phyloP scores from a whole-genome alignment of 2,888 invertebrate genomes.

The Lathronympha strigana region DNA sequence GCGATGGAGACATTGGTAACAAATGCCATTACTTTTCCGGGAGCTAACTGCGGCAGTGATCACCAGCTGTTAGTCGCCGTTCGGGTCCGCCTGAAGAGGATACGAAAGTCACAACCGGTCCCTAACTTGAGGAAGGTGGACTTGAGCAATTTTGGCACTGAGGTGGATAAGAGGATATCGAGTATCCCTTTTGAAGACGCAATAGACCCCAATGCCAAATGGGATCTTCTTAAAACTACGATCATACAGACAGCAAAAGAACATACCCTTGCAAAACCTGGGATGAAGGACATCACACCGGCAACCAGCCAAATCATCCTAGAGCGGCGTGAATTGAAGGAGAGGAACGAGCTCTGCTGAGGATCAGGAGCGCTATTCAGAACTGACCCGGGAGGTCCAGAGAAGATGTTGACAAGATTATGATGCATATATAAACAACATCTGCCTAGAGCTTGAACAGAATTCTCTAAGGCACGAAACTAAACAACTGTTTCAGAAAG shows the following conservation, averaged over 20 bases:
- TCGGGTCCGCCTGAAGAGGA: slow-evolving; percentile 9
- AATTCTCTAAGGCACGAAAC: too few species aligned
- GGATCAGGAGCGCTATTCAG: slow-evolving; percentile 18
- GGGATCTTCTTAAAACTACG: slow-evolving; percentile 5
- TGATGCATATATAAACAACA: slow-evolving; percentile 15
- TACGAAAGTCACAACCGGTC: not conserved
- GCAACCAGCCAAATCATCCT: slow-evolving; percentile 18
- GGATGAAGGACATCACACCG: not conserved
- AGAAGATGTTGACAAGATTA: slow-evolving; percentile 11
- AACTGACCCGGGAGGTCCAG: slow-evolving; percentile 21
- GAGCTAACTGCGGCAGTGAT: slow-evolving; percentile 34
- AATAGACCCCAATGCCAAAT: not conserved
- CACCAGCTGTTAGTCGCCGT: slow-evolving; percentile 24
- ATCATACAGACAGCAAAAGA: not conserved
- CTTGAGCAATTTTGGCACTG: not conserved
- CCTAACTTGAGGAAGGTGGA: not conserved
- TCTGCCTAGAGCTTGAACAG: slow-evolving; percentile 22
- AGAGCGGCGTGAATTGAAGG: slow-evolving; percentile 18
- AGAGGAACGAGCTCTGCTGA: not conserved
- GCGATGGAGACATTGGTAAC: slow-evolving; percentile 31
- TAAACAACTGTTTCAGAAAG: not conserved
- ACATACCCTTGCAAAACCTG: not conserved
- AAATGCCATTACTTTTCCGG: slow-evolving; percentile 32
- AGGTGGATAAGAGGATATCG: not conserved
- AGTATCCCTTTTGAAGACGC: not conserved